These are phyloP conservation scores for Eristalis arbustorum DNA, from an alignment of 2,888 invertebrate species.

Conservation along the genomic window DNA sequence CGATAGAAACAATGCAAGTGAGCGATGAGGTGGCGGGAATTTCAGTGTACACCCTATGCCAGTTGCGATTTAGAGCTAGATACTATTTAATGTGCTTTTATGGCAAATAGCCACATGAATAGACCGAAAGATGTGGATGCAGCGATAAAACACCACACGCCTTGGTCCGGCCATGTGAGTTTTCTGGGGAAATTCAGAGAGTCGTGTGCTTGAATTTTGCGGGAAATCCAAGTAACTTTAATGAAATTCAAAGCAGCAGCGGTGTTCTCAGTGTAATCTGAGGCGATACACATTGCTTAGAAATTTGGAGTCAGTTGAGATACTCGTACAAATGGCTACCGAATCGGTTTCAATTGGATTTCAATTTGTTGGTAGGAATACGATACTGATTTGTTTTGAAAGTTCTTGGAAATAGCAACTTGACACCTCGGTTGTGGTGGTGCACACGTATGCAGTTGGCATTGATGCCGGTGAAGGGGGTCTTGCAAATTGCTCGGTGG, in stretches of 20 bases:
- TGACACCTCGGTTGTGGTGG: background rate
- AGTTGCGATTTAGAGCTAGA: slow-evolving; percentile 11
- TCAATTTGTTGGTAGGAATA: background rate
- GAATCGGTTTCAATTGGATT: slow-evolving; percentile 8
- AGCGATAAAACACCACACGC: slow-evolving; percentile 13
- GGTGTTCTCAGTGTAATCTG: background rate
- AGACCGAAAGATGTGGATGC: slow-evolving; percentile 20
- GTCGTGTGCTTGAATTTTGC: background rate
- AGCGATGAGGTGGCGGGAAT: slow-evolving; percentile 21
- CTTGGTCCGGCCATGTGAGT: background rate
- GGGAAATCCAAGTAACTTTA: slow-evolving; percentile 14
- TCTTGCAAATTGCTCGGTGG: background rate
- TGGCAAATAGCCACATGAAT: slow-evolving; percentile 11
- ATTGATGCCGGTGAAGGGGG: background rate
- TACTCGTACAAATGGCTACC: background rate
- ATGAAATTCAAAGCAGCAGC: slow-evolving; percentile 13
- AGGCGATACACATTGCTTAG: background rate
- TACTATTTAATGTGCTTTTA: slow-evolving; percentile 34
- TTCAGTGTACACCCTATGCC: slow-evolving; percentile 21
- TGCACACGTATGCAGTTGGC: background rate
- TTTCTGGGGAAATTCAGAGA: background rate
- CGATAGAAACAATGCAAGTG: slow-evolving; percentile 46
- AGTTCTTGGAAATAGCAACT: background rate
- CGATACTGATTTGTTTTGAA: slow-evolving; percentile 1
- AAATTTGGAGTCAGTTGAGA: background rate